Evolutionary conservation across 2,797 vertebrate genomes (phyloP), one percentile per base, ranked within the genome.

Genomic region (Fistularia commersonii): DNA sequence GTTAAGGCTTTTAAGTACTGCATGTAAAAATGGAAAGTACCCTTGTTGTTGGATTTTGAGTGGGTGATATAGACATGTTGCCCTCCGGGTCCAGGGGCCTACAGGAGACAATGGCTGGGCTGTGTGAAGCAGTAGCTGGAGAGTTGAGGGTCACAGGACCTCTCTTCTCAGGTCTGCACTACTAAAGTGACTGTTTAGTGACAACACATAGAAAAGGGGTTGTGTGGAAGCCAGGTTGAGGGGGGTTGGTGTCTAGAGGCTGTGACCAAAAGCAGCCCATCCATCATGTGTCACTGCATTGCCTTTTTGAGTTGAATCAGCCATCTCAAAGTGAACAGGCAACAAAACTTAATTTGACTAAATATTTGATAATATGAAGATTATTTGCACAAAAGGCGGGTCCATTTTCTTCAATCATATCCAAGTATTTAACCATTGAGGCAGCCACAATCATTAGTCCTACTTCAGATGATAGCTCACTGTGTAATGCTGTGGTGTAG

Each of bases 1-100:
- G 81, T 74, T 75, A 80, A 82, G 76, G 71, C 70, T 70, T 86
- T 90, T 74, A 87, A 91, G 88, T 87, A 85, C 74, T 51, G 74
- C 59, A 47, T 87, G 85, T 88, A 89, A 90, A 90, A 90, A 89
- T 89, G 88, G 89, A 90, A 88, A 88, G 81, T 67, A 78, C 78
- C 84, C 67, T 72, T 76, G 87, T 84, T 85, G 82, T 84, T 77
- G 69, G 72, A 61, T 81, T 66, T 89, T 55, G 80, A 91, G 88
- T 87, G 88, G 86, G 90, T 91, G 89, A 74, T 78, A 76, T 50
- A 55, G 81, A 87, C 79, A 80, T 66, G 69, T 66, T 81, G 79
- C 71, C 77, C 84, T 76, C 81, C 32, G 64, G 78, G 83, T 79
- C 76, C 70, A 6, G 1, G 51, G 57, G 76, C 56, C 76, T 61